A percentile compares a stretch with the other conserved stretches of the same genome.
Evolutionary conservation across 2,797 vertebrate genomes (phyloP).

Genomic region (Gymnopithys bicolor): DNA sequence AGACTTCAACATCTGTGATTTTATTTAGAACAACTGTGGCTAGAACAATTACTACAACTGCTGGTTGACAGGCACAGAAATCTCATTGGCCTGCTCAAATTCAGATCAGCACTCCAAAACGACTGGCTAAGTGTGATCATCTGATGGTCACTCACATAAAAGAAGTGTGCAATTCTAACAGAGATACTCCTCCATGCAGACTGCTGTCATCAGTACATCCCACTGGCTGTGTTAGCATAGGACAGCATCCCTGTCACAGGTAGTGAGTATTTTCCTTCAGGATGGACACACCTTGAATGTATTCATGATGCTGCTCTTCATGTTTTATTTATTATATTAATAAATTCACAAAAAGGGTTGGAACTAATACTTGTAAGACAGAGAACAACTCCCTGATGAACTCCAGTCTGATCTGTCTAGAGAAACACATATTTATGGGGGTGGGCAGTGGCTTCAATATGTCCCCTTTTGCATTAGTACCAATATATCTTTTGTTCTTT

Average conservation of each 20-base stretch:
- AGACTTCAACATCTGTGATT: constrained; percentile 12
- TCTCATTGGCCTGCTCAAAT: background rate
- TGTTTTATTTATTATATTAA: background rate
- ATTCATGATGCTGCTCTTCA: background rate
- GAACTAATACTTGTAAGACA: background rate
- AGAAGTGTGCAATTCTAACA: background rate
- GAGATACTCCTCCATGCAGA: background rate
- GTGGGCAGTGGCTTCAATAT: background rate
- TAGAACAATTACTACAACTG: background rate
- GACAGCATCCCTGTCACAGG: background rate
- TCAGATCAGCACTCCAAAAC: background rate
- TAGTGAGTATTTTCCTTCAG: background rate
- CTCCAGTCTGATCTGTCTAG: background rate
- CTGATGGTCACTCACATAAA: background rate
- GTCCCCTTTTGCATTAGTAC: background rate
- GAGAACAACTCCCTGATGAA: background rate
- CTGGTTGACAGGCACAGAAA: background rate
- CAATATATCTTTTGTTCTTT: constrained; percentile 55
- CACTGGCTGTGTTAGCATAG: background rate
- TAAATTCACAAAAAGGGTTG: background rate
- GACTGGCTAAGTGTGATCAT: rapidly evolving
- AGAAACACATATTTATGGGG: background rate
- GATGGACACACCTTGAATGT: background rate
- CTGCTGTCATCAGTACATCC: background rate
- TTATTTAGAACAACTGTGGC: constrained; percentile 28